phyloP scores from a whole-genome alignment of 2,797 vertebrate genomes.

The Arrhamphus sclerolepis region DNA sequence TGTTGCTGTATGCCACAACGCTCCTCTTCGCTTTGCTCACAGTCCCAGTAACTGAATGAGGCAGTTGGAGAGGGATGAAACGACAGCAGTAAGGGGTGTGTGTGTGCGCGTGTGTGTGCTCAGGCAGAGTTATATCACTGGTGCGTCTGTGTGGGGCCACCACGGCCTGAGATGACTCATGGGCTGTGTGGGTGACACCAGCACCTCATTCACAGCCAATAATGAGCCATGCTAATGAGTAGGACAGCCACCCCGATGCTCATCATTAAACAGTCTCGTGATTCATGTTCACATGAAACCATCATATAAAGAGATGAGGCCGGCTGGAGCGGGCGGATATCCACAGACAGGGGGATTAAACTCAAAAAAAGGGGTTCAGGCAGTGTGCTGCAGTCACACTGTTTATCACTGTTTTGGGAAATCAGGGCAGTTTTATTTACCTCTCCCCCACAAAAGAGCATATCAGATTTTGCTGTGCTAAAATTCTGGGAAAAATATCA shows the following conservation, averaged over 20 bases:
- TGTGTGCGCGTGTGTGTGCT: not conserved
- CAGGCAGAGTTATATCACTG: conserved; percentile 19
- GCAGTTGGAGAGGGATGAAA: conserved; percentile 27
- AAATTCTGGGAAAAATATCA: too few species aligned
- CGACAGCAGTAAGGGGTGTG: not conserved
- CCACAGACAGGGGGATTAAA: too few species aligned
- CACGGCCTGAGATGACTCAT: conserved; percentile 78
- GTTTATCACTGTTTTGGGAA: too few species aligned
- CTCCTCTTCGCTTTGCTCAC: conserved; percentile 23
- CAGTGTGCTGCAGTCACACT: too few species aligned
- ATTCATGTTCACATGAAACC: conserved; percentile 67
- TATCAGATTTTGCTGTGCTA: too few species aligned
- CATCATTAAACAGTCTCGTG: conserved; percentile 70
- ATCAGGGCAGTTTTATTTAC: too few species aligned
- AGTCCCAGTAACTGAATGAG: conserved; percentile 39
- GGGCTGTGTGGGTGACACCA: conserved; percentile 76
- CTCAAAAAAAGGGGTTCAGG: too few species aligned
- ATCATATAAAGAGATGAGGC: conserved; percentile 53
- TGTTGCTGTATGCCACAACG: conserved; percentile 43
- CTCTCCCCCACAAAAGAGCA: too few species aligned
- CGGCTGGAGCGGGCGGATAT: conserved; percentile 14
- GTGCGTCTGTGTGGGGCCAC: conserved; percentile 56
- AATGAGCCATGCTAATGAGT: conserved; percentile 84
- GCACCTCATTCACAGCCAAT: conserved; percentile 83
- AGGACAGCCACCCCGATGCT: conserved; percentile 74